Evolutionary conservation across 2,888 invertebrate genomes (phyloP).

Genomic region (Cloeon dipterum): DNA sequence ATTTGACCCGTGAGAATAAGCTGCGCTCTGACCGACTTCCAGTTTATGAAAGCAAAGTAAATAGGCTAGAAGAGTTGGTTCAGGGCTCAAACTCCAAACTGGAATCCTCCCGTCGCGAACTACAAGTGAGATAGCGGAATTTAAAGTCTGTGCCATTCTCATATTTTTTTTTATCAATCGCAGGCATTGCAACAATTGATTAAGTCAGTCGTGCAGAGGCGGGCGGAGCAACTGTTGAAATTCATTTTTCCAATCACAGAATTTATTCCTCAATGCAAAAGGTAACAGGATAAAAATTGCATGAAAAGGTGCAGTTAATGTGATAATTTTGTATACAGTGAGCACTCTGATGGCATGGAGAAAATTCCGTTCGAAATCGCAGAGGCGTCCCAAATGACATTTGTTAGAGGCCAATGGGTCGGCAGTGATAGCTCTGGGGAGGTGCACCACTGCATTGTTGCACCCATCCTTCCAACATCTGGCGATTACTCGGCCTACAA

Average conservation of each 20-base stretch:
- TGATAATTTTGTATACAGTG: too few relatives aligned
- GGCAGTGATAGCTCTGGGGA: conserved; percentile 29
- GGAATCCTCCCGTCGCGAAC: conserved; percentile 22
- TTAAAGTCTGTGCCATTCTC: conserved; percentile 33
- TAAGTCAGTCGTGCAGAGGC: conserved; percentile 26
- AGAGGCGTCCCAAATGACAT: conserved; percentile 54
- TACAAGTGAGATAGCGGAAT: conserved; percentile 24
- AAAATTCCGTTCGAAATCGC: too few relatives aligned
- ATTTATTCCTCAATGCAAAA: conserved; percentile 21
- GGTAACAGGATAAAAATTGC: too few relatives aligned
- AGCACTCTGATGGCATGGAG: conserved; percentile 10
- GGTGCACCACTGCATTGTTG: conserved; percentile 50
- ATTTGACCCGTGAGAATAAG: not conserved
- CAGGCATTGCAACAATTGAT: too few relatives aligned
- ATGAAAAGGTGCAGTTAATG: too few relatives aligned
- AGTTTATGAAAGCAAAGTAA: conserved; percentile 35
- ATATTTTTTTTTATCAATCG: too few relatives aligned
- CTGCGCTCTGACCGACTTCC: conserved; percentile 22
- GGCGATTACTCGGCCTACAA: conserved; percentile 62
- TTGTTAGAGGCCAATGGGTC: conserved; percentile 62
- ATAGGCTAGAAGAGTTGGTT: conserved; percentile 30
- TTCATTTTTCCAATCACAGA: conserved; percentile 43
- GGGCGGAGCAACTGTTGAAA: conserved; percentile 35
- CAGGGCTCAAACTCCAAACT: conserved; percentile 24
- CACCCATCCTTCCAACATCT: conserved; percentile 61